phyloP scores from a whole-genome alignment of 2,888 invertebrate genomes.

The Drosophila mercatorum region DNA sequence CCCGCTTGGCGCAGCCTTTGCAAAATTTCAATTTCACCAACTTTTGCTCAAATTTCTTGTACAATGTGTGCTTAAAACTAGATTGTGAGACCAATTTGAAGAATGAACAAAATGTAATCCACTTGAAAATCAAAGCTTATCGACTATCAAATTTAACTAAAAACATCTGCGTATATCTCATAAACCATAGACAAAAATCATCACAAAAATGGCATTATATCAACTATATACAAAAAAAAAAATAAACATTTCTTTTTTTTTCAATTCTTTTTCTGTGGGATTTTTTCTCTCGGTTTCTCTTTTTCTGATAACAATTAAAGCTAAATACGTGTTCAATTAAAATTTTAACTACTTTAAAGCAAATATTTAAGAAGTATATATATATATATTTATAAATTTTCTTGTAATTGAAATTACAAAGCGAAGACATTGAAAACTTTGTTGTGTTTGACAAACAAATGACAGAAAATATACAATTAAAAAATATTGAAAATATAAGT shows the following conservation, averaged over 20 bases:
- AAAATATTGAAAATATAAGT: conserved; percentile 41
- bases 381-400: conserved; percentile 28
- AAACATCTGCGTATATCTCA: conserved; percentile 54
- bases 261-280: conserved; percentile 30
- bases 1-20: conserved; percentile 9
- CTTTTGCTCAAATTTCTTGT: conserved; percentile 51
- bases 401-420: conserved; percentile 73
- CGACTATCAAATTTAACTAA: conserved; percentile 76
- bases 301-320: conserved; percentile 76
- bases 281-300: conserved; percentile 38
- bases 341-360: conserved; percentile 66
- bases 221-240: conserved; percentile 62
- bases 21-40: conserved; percentile 46
- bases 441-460: conserved; percentile 53
- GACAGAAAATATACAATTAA: conserved; percentile 31
- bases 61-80: conserved; percentile 48
- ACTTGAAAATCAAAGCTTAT: conserved; percentile 46
- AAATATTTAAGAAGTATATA: conserved; percentile 39
- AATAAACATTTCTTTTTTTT: conserved; percentile 22
- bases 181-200: conserved; percentile 71
- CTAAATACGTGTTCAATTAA: conserved; percentile 53
- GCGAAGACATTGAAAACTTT: conserved; percentile 79
- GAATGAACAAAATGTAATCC: conserved; percentile 76
- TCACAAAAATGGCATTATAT: conserved; percentile 82
- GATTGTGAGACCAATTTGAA: conserved; percentile 84